Percentiles rank a stretch among this genome's conserved stretches.
Evolutionary conservation across 2,113 vertebrate genomes (phyloP).

Genomic region (Eleginops maclovinus): DNA sequence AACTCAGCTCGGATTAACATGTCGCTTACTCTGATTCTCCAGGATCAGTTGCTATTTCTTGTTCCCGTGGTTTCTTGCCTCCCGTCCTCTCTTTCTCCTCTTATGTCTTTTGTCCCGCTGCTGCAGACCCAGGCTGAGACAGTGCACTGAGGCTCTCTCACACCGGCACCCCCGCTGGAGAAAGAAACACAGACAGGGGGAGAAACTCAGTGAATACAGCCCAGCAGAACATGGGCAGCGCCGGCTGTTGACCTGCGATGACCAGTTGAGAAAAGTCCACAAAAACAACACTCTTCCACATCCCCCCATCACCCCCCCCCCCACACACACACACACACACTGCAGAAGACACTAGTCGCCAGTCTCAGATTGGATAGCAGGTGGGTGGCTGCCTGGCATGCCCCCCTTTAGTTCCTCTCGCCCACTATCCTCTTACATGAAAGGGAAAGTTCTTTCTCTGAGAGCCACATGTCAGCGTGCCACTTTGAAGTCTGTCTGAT

Average conservation of each 20-base stretch:
- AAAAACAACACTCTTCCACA: conserved; percentile 29
- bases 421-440: conserved; percentile 76
- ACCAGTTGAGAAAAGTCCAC: conserved; percentile 32
- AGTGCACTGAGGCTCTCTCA: conserved; percentile 30
- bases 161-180: conserved; percentile 60
- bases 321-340: conserved; percentile 21
- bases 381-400: conserved; percentile 64
- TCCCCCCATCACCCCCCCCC: conserved; percentile 28
- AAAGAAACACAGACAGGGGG: conserved; percentile 44
- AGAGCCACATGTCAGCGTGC: conserved; percentile 74
- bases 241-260: conserved; percentile 65
- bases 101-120: conserved; percentile 46
- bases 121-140: conserved; percentile 67
- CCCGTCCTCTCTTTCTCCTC: conserved; percentile 25
- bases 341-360: conserved; percentile 40
- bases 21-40: conserved; percentile 55
- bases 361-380: conserved; percentile 48
- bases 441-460: conserved; percentile 72
- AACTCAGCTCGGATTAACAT: conserved; percentile 70
- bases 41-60: conserved; percentile 7
- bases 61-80: conserved; percentile 24
- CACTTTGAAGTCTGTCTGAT: conserved; percentile 79
- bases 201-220: conserved; percentile 61
- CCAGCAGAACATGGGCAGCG: conserved; percentile 68
- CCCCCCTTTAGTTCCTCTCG: conserved; percentile 73